Evolutionary conservation across 2,113 vertebrate genomes (phyloP), one percentile per base, ranked within the genome.

Genomic region (Petrocephalus microphthalmus): DNA sequence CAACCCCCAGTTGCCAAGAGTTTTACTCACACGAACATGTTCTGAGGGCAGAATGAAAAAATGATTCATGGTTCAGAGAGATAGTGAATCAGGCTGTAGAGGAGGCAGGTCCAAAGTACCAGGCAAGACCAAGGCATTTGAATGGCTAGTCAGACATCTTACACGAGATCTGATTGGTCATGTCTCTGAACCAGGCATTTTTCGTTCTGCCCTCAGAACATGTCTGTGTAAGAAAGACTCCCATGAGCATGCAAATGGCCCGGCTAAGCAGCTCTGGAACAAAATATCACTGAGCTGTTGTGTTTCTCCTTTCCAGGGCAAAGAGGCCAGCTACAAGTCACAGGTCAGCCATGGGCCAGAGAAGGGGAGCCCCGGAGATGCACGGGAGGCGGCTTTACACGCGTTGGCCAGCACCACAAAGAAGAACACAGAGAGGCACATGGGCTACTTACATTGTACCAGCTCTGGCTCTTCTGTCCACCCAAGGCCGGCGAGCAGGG

Each of bases 381-480:
- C 60, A 29, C 1, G 25, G 10, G 29, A 67, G n/a, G 3, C 1
- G 60, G 60, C 10, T 29, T 67, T 1, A 67, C 17, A 29, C 67
- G 6, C 13, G 0, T 7, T 2, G 29, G 6, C 19, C 33, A 45
- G 42, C 74, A 81, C 74, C 42, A 45, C 67, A 19, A 3, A 52
- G 1, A n/a, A 5, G 49, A 10, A 45, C 8, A 88, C 2, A 20
- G 33, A 60, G 47, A 84, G 15, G 29, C 84, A 64, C 87, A 19
- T 33, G 20, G 29, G 13, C 33, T 17, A 97, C 97, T 97, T 96
- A 97, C 97, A 91, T 97, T 97, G 93, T 97, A 97, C 97, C 97
- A 97, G 95, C 97, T 97, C 96, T 97, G 97, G 94, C 96, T 97
- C 96, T 97, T 97, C 97, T 97, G 96, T 93, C 94, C 95, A 90